Percentiles rank a stretch among this genome's conserved stretches.
phyloP scores from a whole-genome alignment of 2,797 vertebrate genomes.

The Nyctibius grandis region DNA sequence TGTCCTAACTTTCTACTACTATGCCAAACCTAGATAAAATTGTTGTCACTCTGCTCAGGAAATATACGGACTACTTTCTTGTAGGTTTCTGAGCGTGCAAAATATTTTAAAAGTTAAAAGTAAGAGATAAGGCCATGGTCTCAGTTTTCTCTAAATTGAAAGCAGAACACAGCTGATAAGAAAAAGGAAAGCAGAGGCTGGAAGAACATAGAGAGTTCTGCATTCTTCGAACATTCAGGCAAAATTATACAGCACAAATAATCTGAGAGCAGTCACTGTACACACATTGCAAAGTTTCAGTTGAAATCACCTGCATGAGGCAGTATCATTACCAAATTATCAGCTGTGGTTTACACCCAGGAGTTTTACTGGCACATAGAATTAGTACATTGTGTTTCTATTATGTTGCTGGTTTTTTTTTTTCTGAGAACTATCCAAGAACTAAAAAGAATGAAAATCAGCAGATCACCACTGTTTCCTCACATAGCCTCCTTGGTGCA shows the following conservation, averaged over 20 bases:
- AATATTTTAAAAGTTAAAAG: neutral
- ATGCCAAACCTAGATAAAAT: neutral
- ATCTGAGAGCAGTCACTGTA: neutral
- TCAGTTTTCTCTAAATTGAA: neutral
- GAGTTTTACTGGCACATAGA: neutral
- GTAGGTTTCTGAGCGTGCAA: neutral
- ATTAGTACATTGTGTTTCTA: neutral
- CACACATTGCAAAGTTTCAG: neutral
- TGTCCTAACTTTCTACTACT: neutral
- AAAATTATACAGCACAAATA: neutral
- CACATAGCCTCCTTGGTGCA: conserved; percentile 76
- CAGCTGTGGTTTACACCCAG: neutral
- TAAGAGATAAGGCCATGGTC: neutral
- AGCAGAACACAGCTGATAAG: neutral
- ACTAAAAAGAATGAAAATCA: conserved; percentile 79
- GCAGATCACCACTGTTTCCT: conserved; percentile 80
- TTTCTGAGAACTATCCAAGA: conserved; percentile 74
- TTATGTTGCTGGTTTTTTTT: conserved; percentile 72
- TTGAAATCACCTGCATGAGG: neutral
- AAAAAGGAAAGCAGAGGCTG: neutral
- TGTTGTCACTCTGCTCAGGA: neutral
- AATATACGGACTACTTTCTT: neutral
- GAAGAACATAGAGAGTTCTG: neutral
- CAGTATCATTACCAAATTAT: neutral
- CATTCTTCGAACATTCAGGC: neutral